Conservation (phyloP, 2,888 invertebrate genomes). For the Gortyna flavago region DNA sequence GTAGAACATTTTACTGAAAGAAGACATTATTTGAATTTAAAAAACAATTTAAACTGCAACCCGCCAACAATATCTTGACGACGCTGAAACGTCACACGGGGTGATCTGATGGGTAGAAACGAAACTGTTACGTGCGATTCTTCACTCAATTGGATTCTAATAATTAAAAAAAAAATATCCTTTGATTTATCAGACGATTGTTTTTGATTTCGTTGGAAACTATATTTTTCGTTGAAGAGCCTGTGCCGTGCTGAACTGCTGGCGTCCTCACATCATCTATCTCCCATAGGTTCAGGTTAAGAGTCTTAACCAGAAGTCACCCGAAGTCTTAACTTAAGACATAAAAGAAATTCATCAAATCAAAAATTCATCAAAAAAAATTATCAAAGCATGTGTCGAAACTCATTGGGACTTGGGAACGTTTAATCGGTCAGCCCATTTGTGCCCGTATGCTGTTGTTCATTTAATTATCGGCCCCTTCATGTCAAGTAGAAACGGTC, state of each 20-base stretch:
- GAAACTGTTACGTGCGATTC: neutral
- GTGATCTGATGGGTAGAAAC: neutral
- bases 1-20: too few species aligned
- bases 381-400: conserved; percentile 47
- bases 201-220: neutral
- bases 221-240: neutral
- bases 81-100: neutral
- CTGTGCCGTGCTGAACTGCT: neutral
- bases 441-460: conserved; percentile 72
- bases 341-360: conserved; percentile 23
- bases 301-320: neutral
- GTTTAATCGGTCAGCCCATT: conserved; percentile 66
- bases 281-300: neutral
- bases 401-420: conserved; percentile 33
- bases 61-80: neutral
- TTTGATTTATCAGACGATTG: neutral
- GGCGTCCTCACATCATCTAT: neutral
- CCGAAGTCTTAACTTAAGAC: neutral
- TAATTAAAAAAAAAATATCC: too few species aligned
- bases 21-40: too few species aligned
- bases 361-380: conserved; percentile 26
- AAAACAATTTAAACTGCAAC: too few species aligned
- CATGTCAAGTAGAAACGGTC: conserved; percentile 57
- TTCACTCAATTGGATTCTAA: neutral
- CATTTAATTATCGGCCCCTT: conserved; percentile 77